These are phyloP conservation scores for Psittacula echo DNA, from an alignment of 2,797 vertebrate species.

Conservation along the genomic window DNA sequence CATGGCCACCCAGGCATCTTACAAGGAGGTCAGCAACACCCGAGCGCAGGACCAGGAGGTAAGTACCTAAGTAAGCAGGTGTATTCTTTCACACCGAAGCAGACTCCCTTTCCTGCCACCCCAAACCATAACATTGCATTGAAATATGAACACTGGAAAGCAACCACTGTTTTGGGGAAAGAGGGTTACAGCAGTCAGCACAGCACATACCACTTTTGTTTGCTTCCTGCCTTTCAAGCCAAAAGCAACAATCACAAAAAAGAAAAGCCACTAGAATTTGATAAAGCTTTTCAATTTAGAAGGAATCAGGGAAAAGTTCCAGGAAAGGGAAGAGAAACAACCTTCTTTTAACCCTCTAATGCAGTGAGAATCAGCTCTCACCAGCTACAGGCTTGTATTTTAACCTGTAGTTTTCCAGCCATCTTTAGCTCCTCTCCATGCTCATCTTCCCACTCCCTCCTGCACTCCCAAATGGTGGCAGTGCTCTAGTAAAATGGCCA, in stretches of 20 bases:
- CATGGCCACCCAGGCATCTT: not conserved
- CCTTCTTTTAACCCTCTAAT: not conserved
- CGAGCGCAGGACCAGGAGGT: not conserved
- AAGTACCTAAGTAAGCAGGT: not conserved
- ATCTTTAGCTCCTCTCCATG: not conserved
- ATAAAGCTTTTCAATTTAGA: conserved; percentile 46
- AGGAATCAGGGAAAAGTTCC: conserved; percentile 48
- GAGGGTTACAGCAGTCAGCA: not conserved
- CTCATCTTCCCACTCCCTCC: not conserved
- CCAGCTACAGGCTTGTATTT: not conserved
- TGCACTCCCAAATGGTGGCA: not conserved
- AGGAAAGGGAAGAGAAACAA: conserved; percentile 49
- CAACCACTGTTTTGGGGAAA: not conserved
- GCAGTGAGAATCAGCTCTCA: not conserved
- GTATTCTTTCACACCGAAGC: not conserved
- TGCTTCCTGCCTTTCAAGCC: conserved; percentile 40
- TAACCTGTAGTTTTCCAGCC: not conserved
- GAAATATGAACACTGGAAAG: not conserved
- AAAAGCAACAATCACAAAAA: conserved; percentile 50
- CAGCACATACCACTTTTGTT: not conserved
- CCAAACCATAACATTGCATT: not conserved
- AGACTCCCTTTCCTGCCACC: not conserved
- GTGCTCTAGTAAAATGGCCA: not conserved
- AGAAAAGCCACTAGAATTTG: conserved; percentile 29
- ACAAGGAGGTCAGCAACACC: not conserved